phyloP scores from a whole-genome alignment of 2,888 invertebrate species.

The Ditula angustiorana region DNA sequence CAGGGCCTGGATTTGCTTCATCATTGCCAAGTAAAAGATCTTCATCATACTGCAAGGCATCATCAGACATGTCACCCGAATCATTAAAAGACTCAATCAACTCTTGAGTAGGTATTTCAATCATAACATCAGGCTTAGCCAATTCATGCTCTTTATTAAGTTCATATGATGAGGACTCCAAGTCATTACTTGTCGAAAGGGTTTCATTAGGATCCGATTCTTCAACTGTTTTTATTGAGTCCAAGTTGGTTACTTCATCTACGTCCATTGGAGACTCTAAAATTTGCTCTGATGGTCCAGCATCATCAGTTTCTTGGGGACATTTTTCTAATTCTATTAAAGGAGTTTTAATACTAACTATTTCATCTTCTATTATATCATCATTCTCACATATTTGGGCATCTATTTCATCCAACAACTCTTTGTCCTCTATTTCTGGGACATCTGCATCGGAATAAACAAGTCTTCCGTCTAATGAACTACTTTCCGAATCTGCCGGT shows the following conservation, averaged over 20 bases:
- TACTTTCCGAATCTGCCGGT: conserved; percentile 8
- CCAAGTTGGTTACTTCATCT: conserved; percentile 6
- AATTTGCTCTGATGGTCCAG: background rate
- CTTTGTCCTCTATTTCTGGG: conserved; percentile 39
- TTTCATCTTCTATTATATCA: background rate
- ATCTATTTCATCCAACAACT: conserved; percentile 42
- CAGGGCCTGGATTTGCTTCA: conserved; percentile 25
- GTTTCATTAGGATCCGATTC: conserved; percentile 18
- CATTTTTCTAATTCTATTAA: background rate
- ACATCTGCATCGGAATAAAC: conserved; percentile 44
- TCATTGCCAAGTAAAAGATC: conserved; percentile 21
- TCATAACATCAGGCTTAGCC: conserved; percentile 70
- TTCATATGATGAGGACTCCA: conserved; percentile 30
- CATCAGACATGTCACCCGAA: conserved; percentile 52
- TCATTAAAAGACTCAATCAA: conserved; percentile 56
- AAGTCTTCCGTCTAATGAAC: conserved; percentile 21
- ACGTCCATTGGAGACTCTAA: conserved; percentile 8
- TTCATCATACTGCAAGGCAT: conserved; percentile 36
- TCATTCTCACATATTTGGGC: conserved; percentile 33
- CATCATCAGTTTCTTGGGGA: background rate
- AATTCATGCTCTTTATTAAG: conserved; percentile 55
- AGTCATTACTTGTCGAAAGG: background rate
- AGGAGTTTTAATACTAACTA: background rate
- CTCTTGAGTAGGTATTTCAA: conserved; percentile 73
- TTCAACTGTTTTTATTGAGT: background rate